Evolutionary conservation across 2,113 vertebrate species (phyloP), one percentile per base, ranked within the genome.

Genomic region (Hymenochirus boettgeri): DNA sequence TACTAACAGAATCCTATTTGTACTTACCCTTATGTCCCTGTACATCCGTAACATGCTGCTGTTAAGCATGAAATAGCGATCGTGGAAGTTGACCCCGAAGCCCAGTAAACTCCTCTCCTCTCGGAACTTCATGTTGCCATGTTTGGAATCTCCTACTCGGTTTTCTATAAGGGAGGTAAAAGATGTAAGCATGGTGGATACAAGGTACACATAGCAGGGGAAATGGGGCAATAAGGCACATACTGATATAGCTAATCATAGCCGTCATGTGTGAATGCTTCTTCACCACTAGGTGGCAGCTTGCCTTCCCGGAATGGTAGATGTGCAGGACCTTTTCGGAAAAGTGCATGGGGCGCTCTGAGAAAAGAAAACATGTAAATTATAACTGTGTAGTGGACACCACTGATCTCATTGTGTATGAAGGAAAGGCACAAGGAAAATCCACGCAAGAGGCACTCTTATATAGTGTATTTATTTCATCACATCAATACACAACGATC

Each of bases 51-150:
- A 88, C 2, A 83, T 90, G 70, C 15, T 81, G 66, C 72, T 82
- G 69, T 77, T 94, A 42, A 99, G 90, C 73, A 98, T 94, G 74
- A 98, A 97, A 82, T 97, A 99, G 18, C 93, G 86, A 39, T 97
- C 94, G 0, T 94, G 86, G 80, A 98, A 99, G 75, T 89, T 86
- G 1, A 21, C 2, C 0, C 72, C 70, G 19, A 95, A 78, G 2
- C 91, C 90, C 73, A 96, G 77, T 46, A 93, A 76, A 76, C 86
- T 93, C 48, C 86, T 85, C 76, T 95, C 94, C 71, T 96, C 93
- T 0, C 90, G 81, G 76, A 94, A 98, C 72, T 92, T 95, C 86
- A 97, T 90, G 85, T 90, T 86, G 13, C 96, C 96, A 0, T 94
- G 91, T 70, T 94, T 96, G 75, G 91, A 86, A 70, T 87, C 81